Evolutionary conservation across 2,888 invertebrate species (phyloP), one percentile per base, ranked within the genome.

Genomic region (Rhagonycha lutea): DNA sequence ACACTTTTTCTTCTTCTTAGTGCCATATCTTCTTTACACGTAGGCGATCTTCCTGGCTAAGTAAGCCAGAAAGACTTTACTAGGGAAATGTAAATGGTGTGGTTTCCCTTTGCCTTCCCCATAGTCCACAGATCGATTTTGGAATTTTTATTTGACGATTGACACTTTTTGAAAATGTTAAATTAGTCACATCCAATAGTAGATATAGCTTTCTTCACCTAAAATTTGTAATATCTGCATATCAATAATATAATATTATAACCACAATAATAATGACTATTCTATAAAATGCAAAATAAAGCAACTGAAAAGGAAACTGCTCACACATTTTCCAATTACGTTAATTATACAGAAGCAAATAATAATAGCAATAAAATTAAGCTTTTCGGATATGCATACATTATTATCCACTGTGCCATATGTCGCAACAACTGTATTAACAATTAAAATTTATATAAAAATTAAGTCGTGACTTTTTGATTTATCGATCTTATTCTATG

Each of bases 401-500:
- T 7, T 26, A 26, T 26, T 7, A 7, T 7, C 47, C 12, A n/a
- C 47, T 47, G 47, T 47, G n/a, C 7, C 9, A 12, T 62, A 18
- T 65, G 63, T 65, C 10, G 63, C 63, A 65, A 65, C 26, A n/a
- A 63, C 12, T 24, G 24, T 24, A 26, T 65, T 65, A 65, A 65
- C 63, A 65, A 65, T 65, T 65, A 23, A 18, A 24, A 18, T 26
- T 65, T 26, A n/a, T 65, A 65, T 24, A 65, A 65, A 65, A 65
- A 65, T 65, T 24, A 65, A 65, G 26, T 65, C 63, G 63, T 65
- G 63, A 65, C 63, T 65, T 65, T 65, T 65, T 65, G 63, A 65
- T 65, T 65, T 65, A 65, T 65, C 63, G 63, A 65, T 65, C 63
- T 65, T 65, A 65, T 65, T 65, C 63, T 65, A 26, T 65, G 63